Conservation (phyloP, 2,888 invertebrate species). For the Lithophane semibrunnea region DNA sequence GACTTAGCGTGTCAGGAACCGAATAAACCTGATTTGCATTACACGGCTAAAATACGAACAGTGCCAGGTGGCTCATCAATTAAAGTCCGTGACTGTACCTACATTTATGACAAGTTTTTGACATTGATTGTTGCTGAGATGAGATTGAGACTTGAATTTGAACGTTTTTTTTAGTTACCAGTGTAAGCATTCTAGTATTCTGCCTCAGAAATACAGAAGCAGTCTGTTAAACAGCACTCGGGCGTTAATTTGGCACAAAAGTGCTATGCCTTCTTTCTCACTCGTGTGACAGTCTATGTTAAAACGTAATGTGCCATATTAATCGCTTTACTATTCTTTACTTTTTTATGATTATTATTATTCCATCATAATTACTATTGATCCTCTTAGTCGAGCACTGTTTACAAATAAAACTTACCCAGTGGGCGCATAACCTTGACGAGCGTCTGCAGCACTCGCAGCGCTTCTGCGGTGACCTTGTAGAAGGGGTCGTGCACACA, state of each 20-base stretch:
- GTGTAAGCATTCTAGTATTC: background rate
- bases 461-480: conserved; percentile 99
- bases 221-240: background rate
- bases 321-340: background rate
- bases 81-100: too few species aligned
- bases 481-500: conserved; percentile 99
- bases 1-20: too few species aligned
- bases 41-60: too few species aligned
- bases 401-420: conserved; percentile 83
- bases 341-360: background rate
- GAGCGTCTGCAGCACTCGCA: conserved; percentile 97
- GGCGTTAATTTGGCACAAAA: background rate
- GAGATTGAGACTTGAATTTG: too few species aligned
- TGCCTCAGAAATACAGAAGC: background rate
- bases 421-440: conserved; percentile 98
- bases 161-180: too few species aligned
- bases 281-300: background rate
- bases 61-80: too few species aligned
- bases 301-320: background rate
- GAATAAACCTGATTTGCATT: too few species aligned
- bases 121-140: background rate
- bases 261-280: background rate
- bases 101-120: background rate
- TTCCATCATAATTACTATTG: background rate
- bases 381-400: background rate